Percentiles rank a stretch among this genome's conserved stretches.
Evolutionary conservation across 1,140 invertebrate species (phyloP).

Genomic region (Brachystomella parvula): DNA sequence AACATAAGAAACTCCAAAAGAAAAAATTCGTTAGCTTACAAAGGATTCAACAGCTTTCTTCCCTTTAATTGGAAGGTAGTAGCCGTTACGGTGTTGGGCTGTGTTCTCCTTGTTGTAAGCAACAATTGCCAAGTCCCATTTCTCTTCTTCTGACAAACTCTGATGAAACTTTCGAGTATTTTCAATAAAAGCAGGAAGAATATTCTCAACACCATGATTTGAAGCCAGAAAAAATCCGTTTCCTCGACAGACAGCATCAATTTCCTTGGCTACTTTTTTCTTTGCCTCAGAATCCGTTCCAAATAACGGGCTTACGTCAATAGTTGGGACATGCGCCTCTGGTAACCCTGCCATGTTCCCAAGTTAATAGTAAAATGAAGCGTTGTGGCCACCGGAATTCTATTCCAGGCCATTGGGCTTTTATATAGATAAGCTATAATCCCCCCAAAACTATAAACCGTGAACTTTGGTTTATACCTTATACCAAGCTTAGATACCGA

Average conservation of each 20-base stretch:
- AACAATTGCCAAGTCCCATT: slow-evolving; percentile 12
- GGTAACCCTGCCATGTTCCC: neutral
- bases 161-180: slow-evolving; percentile 10
- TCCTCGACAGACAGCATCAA: neutral
- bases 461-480: no score
- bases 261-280: slow-evolving; percentile 3
- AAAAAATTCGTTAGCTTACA: neutral
- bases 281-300: neutral
- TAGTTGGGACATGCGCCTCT: slow-evolving; percentile 4
- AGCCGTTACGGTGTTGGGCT: slow-evolving; percentile 9
- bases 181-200: neutral
- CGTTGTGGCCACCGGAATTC: no score
- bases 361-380: neutral
- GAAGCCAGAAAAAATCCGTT: slow-evolving; percentile 12
- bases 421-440: no score
- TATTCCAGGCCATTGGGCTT: no score
- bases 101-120: slow-evolving; percentile 16
- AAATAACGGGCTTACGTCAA: slow-evolving; percentile 15
- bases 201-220: slow-evolving; percentile 7
- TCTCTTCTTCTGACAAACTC: slow-evolving; percentile 2
- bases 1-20: neutral
- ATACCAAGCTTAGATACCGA: no score
- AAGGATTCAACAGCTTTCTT: slow-evolving; percentile 20
- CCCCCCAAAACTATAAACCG: no score
- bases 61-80: slow-evolving; percentile 17